Conservation (phyloP, 2,888 invertebrate species). For the Pollenia amentaria region DNA sequence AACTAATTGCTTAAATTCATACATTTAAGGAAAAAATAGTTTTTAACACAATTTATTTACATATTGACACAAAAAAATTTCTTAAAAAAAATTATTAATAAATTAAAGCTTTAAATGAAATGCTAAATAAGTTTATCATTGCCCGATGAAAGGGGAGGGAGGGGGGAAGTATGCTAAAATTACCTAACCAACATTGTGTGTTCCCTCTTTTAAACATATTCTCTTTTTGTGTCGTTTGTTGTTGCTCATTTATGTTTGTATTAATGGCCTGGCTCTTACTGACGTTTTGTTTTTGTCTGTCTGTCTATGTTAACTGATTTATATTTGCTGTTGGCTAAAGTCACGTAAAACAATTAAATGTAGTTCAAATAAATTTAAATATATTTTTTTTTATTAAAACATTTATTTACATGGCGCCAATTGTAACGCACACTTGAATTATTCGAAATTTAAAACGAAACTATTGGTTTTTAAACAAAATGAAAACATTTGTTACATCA, state of each 20-base stretch:
- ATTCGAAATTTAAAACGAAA: background rate
- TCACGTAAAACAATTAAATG: slow-evolving; percentile 67
- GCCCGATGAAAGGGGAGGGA: background rate
- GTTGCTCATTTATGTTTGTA: background rate
- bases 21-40: too few species aligned
- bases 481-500: slow-evolving; percentile 45
- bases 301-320: slow-evolving; percentile 46
- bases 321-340: background rate
- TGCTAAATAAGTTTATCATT: background rate
- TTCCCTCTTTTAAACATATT: background rate
- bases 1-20: too few species aligned
- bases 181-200: background rate
- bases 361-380: slow-evolving; percentile 41
- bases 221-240: background rate
- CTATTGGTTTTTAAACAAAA: slow-evolving; percentile 22
- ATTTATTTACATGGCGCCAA: slow-evolving; percentile 50
- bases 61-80: background rate
- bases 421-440: background rate
- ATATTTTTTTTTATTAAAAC: slow-evolving; percentile 1
- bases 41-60: background rate
- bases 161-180: background rate
- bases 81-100: background rate
- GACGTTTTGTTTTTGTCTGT: background rate
- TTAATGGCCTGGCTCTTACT: background rate
- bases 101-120: slow-evolving; percentile 4